These are phyloP conservation scores for Acholoe squamosa DNA, from an alignment of 2,888 invertebrate genomes.

Conservation along the genomic window DNA sequence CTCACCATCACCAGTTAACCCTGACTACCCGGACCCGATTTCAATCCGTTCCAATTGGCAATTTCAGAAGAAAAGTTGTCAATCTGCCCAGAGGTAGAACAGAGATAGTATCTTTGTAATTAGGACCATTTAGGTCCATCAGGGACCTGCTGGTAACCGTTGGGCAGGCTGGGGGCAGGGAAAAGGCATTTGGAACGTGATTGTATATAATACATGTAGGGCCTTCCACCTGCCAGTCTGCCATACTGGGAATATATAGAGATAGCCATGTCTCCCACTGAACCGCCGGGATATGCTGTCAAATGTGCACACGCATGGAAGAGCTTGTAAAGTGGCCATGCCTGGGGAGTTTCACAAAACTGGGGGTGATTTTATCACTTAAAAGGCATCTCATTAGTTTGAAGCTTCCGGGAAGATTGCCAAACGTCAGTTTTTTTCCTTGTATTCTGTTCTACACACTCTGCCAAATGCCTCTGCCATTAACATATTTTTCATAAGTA, in stretches of 20 bases:
- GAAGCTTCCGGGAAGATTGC: background rate
- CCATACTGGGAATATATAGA: background rate
- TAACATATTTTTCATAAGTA: too few species aligned
- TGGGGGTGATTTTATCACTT: background rate
- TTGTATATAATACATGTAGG: background rate
- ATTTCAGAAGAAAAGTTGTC: too few species aligned
- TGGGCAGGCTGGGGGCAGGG: background rate
- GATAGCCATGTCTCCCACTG: background rate
- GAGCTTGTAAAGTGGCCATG: background rate
- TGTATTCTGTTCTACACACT: too few species aligned
- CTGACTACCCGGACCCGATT: background rate
- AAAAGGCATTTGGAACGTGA: background rate
- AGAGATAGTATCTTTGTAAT: constrained; percentile 11
- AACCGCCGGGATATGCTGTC: background rate
- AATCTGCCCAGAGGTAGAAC: background rate
- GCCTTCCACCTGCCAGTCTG: background rate
- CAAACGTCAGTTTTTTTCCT: background rate
- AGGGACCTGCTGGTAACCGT: background rate
- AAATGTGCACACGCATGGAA: constrained; percentile 6
- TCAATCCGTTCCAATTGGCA: background rate
- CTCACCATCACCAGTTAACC: constrained; percentile 6
- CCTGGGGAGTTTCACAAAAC: background rate
- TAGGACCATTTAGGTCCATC: constrained; percentile 11
- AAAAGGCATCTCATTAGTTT: background rate
- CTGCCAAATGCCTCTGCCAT: too few species aligned